phyloP scores from a whole-genome alignment of 2,888 invertebrate genomes.

The Aleiodes alternator region DNA sequence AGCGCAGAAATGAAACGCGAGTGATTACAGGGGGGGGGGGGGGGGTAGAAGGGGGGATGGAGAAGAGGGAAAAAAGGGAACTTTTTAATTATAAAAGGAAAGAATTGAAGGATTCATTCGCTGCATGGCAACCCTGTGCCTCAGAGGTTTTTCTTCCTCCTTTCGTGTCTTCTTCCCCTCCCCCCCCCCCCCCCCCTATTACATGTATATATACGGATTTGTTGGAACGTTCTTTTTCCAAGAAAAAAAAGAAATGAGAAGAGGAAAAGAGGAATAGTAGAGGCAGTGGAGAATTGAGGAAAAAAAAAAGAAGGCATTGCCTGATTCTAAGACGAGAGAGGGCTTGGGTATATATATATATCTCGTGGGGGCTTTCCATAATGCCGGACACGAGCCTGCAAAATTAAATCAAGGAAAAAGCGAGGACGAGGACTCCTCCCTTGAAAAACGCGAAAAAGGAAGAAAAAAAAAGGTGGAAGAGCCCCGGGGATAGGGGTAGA shows the following conservation, averaged over 20 bases:
- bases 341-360: neutral
- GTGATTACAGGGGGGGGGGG: neutral
- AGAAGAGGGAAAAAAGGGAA: neutral
- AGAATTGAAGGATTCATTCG: neutral
- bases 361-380: conserved; percentile 52
- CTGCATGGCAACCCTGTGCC: conserved; percentile 14
- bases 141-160: conserved; percentile 23
- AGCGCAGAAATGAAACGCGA: neutral
- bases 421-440: conserved; percentile 43
- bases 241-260: no score
- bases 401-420: conserved; percentile 61
- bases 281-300: conserved; percentile 8
- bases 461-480: conserved; percentile 40
- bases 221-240: conserved; percentile 24
- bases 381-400: conserved; percentile 60
- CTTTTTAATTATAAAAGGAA: neutral
- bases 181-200: no score
- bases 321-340: conserved; percentile 19
- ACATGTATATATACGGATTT: conserved; percentile 30
- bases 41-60: neutral
- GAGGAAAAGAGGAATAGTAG: neutral
- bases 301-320: conserved; percentile 19
- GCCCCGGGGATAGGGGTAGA: conserved; percentile 6
- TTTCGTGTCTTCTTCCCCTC: neutral
- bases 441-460: conserved; percentile 8